Base-by-base conservation (phyloP, 64 coral and sea anemone species). In the Orbicella faveolata region DNA sequence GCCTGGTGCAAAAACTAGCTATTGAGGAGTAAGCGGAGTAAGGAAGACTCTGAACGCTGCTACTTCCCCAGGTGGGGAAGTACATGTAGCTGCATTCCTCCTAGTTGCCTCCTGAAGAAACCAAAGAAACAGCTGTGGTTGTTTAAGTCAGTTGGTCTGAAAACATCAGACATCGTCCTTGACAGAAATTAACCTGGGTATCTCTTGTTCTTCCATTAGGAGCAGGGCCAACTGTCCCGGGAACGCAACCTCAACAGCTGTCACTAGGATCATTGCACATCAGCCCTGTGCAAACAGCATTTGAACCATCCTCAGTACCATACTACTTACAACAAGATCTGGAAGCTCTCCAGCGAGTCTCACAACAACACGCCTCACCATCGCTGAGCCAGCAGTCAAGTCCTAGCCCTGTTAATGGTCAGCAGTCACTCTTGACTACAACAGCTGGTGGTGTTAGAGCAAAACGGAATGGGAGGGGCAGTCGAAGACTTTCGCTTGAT, bases 311-410 rank as follows among this genome's bases (percentile, higher is more conserved):
- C 0, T 99, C 94, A 34, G 94, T 99, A 16, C 94, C 97, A 12
- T 96, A 88, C 80, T 99, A 99, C 77, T 81, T 99, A 55, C 97
- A 99, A 78, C 97, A 99, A 82, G 97, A 99, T 59, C 83, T 99
- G 53, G 94, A 93, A 80, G 75, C 89, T 30, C 89, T 97, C 23
- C 57, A 89, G 61, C 34, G 95, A 11, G 89, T 97, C 7, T 78
- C 95, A 2, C 91, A 97, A 51, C 95, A 90, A 36, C 78, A 94
- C 52, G 25, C 78, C 2, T 79, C 92, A 21, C 66, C 93, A 35
- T 75, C 83, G 48, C 48, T 77, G 19, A 83, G 78, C 7, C 89
- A 93, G 54, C 87, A 80, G 55, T 33, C 90, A 15, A 33, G 73
- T 87, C 37, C 39, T 62, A 62, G 51, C 34, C 67, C 67, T 33